These are phyloP conservation scores for Dicrostonyx torquatus DNA, from an alignment of 2,797 vertebrate species.

Conservation along the genomic window DNA sequence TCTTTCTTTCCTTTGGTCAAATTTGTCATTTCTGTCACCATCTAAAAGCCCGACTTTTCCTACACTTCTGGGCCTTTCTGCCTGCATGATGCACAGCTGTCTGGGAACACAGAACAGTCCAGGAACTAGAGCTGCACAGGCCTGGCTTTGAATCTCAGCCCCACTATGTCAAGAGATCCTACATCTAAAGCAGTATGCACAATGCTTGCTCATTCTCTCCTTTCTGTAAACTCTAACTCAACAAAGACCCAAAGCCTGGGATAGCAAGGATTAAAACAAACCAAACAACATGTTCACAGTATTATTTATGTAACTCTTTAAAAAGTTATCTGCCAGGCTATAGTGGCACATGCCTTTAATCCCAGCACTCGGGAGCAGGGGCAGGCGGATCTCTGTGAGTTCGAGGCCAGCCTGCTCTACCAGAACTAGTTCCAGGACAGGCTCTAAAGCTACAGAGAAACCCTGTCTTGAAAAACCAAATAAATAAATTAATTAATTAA, in stretches of 20 bases:
- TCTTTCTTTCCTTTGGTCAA: background rate
- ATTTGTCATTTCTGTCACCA: conserved; percentile 14
- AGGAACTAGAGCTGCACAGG: background rate
- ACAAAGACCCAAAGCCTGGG: background rate
- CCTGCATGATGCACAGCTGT: background rate
- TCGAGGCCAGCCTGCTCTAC: no score
- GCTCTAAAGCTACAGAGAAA: no score
- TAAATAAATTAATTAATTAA: background rate
- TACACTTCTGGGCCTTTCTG: background rate
- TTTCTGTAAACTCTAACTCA: conserved; percentile 22
- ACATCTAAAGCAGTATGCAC: conserved; percentile 11
- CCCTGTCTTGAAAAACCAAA: no score
- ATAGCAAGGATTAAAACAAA: conserved; percentile 26
- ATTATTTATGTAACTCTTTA: background rate
- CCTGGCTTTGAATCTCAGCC: background rate
- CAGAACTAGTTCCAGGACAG: no score
- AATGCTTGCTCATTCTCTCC: background rate
- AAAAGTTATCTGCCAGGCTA: background rate
- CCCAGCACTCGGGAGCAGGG: no score
- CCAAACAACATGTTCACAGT: background rate
- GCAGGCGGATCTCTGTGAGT: no score
- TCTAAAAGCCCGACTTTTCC: background rate
- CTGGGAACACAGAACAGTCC: background rate
- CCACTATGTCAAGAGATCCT: background rate
- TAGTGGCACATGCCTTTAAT: no score